A percentile compares a stretch with the other conserved stretches of the same genome.
Conservation (phyloP, 1,140 invertebrate species). For the Yoshiicerus persimilis region DNA sequence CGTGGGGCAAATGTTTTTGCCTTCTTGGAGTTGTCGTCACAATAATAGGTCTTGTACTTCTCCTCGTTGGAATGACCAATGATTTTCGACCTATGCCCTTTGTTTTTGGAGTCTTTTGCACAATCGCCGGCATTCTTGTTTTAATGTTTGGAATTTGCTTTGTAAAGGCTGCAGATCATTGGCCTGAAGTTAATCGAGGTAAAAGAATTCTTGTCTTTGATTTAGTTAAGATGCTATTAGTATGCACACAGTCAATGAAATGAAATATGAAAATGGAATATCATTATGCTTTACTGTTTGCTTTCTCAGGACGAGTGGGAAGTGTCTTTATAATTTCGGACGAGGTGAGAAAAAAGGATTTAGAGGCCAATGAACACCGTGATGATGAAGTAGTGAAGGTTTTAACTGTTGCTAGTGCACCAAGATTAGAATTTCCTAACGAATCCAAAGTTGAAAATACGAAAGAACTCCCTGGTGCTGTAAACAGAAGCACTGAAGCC, state of each 20-base stretch:
- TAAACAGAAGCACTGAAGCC: background rate
- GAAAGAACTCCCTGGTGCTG: background rate
- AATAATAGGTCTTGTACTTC: background rate
- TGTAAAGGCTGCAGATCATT: background rate
- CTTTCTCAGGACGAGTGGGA: background rate
- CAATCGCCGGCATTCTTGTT: background rate
- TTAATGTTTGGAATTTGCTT: constrained; percentile 16
- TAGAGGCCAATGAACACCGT: background rate
- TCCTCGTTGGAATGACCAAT: background rate
- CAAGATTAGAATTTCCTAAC: background rate
- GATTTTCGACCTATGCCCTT: background rate
- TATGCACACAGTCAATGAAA: background rate
- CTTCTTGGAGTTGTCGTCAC: background rate
- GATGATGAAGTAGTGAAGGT: background rate
- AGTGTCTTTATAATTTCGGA: background rate
- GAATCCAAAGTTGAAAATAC: background rate
- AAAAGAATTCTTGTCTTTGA: background rate
- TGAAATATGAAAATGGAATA: background rate
- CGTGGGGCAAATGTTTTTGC: background rate
- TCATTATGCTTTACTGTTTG: background rate
- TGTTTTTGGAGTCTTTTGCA: constrained; percentile 4
- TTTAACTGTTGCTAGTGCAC: background rate
- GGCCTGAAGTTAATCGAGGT: background rate
- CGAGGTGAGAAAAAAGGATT: background rate
- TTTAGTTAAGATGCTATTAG: no score